Conservation (phyloP, 2,797 vertebrate genomes). For the Neoniphon sammara region DNA sequence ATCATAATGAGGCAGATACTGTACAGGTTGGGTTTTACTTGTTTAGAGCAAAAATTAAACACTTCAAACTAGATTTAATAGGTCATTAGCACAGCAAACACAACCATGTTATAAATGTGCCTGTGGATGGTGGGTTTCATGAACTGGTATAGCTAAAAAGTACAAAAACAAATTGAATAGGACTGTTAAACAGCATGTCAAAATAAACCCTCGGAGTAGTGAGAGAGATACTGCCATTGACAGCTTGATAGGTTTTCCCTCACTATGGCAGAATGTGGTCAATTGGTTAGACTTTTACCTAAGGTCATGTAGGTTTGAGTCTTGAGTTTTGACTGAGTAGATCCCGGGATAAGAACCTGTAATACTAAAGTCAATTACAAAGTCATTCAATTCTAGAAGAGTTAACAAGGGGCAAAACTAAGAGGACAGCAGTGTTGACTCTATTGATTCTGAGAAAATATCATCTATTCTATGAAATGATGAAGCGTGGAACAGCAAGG, state of each 20-base stretch:
- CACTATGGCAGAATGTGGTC: neutral
- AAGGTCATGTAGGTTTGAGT: neutral
- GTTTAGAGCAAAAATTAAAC: conserved; percentile 68
- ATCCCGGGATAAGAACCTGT: neutral
- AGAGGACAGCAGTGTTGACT: conserved; percentile 20
- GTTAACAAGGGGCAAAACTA: conserved; percentile 15
- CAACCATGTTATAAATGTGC: conserved; percentile 44
- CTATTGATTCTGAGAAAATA: conserved; percentile 49
- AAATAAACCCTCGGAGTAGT: neutral
- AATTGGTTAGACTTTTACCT: neutral
- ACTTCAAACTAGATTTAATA: conserved; percentile 72
- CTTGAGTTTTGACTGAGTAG: too few relatives aligned
- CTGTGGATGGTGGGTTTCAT: conserved; percentile 7
- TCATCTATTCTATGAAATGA: conserved; percentile 38
- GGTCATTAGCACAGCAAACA: conserved; percentile 43
- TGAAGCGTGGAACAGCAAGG: conserved; percentile 36
- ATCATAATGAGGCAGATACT: conserved; percentile 76
- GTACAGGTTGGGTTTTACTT: conserved; percentile 77
- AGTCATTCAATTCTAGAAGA: conserved; percentile 20
- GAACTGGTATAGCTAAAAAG: conserved; percentile 25
- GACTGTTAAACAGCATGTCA: neutral
- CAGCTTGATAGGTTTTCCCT: neutral
- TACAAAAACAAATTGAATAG: conserved; percentile 39
- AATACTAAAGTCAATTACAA: conserved; percentile 17
- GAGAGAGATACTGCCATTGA: neutral